Conservation (phyloP, 2,888 invertebrate species). For the Papilio demoleus region DNA sequence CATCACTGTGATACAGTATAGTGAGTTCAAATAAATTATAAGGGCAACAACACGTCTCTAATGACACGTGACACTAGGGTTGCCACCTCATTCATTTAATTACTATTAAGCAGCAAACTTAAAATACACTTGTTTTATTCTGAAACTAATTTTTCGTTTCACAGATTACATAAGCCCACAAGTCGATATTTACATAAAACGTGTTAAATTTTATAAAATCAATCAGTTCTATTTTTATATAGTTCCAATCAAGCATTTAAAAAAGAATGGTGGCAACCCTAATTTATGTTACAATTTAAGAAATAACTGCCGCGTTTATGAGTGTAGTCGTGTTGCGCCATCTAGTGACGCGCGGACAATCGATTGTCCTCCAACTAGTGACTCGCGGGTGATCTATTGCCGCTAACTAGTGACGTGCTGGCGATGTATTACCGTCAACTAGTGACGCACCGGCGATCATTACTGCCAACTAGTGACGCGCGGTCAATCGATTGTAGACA, state of each 20-base stretch:
- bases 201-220: too few relatives aligned
- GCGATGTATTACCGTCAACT: neutral
- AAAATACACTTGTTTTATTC: neutral
- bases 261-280: conserved; percentile 9
- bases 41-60: conserved; percentile 17
- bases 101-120: neutral
- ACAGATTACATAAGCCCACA: too few relatives aligned
- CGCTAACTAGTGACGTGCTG: too few relatives aligned
- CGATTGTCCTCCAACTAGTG: neutral
- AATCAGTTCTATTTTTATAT: too few relatives aligned
- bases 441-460: neutral
- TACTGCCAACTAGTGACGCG: conserved; percentile 31
- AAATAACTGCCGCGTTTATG: conserved; percentile 40
- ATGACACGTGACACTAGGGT: neutral
- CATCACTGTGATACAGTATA: conserved; percentile 54
- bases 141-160: too few relatives aligned
- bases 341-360: conserved; percentile 23
- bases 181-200: too few relatives aligned
- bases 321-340: conserved; percentile 33
- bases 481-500: neutral
- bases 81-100: conserved; percentile 8
- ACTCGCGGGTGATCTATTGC: too few relatives aligned
- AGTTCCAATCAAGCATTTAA: too few relatives aligned
- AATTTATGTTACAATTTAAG: conserved; percentile 26
- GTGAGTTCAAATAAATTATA: conserved; percentile 39